Evolutionary conservation across 1,140 invertebrate species (phyloP), one percentile per base, ranked within the genome.

Genomic region (Odontomachus brunneus): DNA sequence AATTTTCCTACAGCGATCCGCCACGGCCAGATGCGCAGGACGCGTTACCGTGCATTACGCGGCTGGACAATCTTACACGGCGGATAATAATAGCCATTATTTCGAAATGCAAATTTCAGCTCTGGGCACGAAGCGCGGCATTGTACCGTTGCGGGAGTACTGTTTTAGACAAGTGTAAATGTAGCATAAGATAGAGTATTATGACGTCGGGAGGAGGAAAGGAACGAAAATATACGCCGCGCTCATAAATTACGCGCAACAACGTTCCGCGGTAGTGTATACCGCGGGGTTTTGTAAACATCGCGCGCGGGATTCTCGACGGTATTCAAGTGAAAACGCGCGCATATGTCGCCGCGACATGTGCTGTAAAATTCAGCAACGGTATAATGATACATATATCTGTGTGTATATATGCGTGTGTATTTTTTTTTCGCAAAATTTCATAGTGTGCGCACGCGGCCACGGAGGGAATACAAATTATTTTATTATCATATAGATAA

Each of bases 401-500:
- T n/a, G 29, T 5, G 5, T 33, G 2, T 33, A 3, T 33, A 33
- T 5, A 44, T 44, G 38, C 9, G 9, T 44, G 9, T 44, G 38
- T 7, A 71, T 14, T 80, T 59, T 24, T 14, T 80, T 59, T 24
- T 71, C 51, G 24, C 33, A 17, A 4, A 71, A 14, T 65, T 19
- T 53, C n/a, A 38, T 44, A 44, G 14, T 17, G 12, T 26, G 24
- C 22, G 65, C 19, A 15, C 29, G 29, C 2, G 29, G 5, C 29
- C 63, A 15, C 55, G 29, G 55, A 71, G 38, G 15, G 55, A 71
- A 71, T 57, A 71, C 44, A 69, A 69, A 48, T 44, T 44, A 29
- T 80, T 24, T 80, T 69, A 67, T 55, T 57, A 59, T 29, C 51
- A 26, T 55, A 67, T 14, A 59, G 69, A 80, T 75, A 80, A 59